Conservation (phyloP, 2,888 invertebrate genomes). For the Mystacides longicornis region DNA sequence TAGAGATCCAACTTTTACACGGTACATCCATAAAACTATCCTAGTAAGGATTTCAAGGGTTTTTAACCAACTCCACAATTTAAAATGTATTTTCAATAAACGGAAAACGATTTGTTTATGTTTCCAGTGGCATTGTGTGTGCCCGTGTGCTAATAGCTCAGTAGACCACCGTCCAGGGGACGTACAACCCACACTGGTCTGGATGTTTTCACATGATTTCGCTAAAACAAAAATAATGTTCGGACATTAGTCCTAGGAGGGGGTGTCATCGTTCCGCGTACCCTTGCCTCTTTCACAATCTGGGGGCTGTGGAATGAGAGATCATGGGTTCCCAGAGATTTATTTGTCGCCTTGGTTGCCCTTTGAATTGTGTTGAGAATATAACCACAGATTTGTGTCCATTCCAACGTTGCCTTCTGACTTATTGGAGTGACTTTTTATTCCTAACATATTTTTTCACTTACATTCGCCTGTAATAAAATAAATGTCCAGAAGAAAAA, state of each 20-base stretch:
- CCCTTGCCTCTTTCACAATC: too few species aligned
- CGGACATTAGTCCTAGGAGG: slow-evolving; percentile 21
- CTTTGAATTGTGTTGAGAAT: slow-evolving; percentile 24
- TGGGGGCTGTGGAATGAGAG: slow-evolving; percentile 7
- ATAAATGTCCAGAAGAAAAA: too few species aligned
- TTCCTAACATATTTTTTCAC: not conserved
- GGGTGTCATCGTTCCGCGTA: not conserved
- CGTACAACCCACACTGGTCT: not conserved
- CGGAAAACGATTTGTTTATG: too few species aligned
- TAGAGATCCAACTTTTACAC: too few species aligned
- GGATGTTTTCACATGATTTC: slow-evolving; percentile 8
- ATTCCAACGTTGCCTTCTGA: slow-evolving; percentile 18
- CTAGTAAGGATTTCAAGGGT: too few species aligned
- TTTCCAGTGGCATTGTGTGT: too few species aligned
- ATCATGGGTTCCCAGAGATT: slow-evolving; percentile 19
- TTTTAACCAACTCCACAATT: too few species aligned
- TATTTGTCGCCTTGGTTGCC: slow-evolving; percentile 21
- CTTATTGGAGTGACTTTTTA: slow-evolving; percentile 21
- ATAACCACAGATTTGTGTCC: slow-evolving; percentile 19
- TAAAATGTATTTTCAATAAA: too few species aligned
- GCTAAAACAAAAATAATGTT: slow-evolving; percentile 25
- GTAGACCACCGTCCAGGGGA: not conserved
- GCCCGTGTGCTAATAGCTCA: not conserved
- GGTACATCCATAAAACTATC: too few species aligned
- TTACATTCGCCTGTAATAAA: not conserved